Conservation (phyloP, 2,888 invertebrate species). For the Ophion ellenae region DNA sequence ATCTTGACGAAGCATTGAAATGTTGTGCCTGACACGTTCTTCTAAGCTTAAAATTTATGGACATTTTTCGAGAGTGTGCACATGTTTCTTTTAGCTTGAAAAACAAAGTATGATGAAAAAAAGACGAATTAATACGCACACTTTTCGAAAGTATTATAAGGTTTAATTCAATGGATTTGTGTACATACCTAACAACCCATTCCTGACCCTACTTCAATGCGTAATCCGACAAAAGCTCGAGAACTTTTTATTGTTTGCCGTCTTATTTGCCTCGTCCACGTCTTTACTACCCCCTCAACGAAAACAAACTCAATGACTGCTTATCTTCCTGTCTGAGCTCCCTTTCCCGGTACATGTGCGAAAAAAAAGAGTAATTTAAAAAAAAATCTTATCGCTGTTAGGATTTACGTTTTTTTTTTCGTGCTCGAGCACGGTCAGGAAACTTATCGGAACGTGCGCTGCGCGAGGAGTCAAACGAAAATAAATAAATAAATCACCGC, state of each 20-base stretch:
- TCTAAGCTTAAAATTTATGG: too few species aligned
- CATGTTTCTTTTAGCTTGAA: too few species aligned
- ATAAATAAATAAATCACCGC: slow-evolving; percentile 27
- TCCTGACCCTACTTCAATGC: background rate
- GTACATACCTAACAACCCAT: too few species aligned
- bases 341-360: background rate
- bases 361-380: background rate
- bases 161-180: too few species aligned
- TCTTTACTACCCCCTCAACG: background rate
- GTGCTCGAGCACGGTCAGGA: slow-evolving; percentile 26
- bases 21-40: too few species aligned
- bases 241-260: background rate
- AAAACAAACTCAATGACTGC: background rate
- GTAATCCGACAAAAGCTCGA: background rate
- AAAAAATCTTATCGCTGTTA: slow-evolving; percentile 50
- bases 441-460: background rate
- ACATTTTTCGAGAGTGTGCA: too few species aligned
- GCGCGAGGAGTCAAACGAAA: background rate
- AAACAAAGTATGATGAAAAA: too few species aligned
- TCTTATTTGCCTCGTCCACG: too few species aligned
- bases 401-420: slow-evolving; percentile 19
- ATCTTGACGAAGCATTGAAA: too few species aligned
- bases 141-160: too few species aligned
- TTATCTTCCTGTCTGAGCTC: slow-evolving; percentile 2
- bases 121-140: too few species aligned